Evolutionary conservation across 2,113 vertebrate species (phyloP), one percentile per base, ranked within the genome.

Genomic region (Mixornis gularis): DNA sequence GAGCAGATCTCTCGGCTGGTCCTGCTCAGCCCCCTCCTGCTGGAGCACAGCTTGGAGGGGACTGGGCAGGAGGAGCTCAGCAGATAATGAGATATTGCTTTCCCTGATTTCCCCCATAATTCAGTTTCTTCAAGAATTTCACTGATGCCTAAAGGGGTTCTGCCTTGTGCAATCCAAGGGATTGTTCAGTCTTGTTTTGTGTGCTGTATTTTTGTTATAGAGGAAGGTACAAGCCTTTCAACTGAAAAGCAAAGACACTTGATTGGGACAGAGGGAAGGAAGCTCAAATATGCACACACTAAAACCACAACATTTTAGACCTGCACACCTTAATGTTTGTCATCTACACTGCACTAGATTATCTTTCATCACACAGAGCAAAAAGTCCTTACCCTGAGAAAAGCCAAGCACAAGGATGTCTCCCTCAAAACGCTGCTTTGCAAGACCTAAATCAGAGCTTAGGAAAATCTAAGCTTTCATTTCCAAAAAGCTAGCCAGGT

Each of bases 161-260:
- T 86, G 46, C 26, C 38, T 53, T 29, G 25, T 73, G 32, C 48
- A 83, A 55, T 69, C 16, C 34, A 34, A 63, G 30, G 8, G 3
- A 2, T 26, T 77, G 55, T n/a, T 88, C 82, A 79, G 40, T 36
- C 59, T 53, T 83, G 7, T 69, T 93, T 72, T 60, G 12, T 2
- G 2, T 64, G 30, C 7, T 5, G 1, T 74, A 10, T 46, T 72
- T 55, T 70, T 1, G 1, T 78, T 51, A 19, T 0, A 72, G 41
- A 32, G 32, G 17, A 83, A 83, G 18, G 8, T 21, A 32, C 29
- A 49, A 74, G 9, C 6, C 19, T 91, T 92, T 84, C 20, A 62
- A 5, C 9, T 43, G 25, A 51, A 53, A 48, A 69, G 26, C n/a
- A 53, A 21, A 59, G 25, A 13, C 24, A 3, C 25, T 69, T 49